Conservation (phyloP, 2,888 invertebrate species). For the Cactoblastis cactorum region DNA sequence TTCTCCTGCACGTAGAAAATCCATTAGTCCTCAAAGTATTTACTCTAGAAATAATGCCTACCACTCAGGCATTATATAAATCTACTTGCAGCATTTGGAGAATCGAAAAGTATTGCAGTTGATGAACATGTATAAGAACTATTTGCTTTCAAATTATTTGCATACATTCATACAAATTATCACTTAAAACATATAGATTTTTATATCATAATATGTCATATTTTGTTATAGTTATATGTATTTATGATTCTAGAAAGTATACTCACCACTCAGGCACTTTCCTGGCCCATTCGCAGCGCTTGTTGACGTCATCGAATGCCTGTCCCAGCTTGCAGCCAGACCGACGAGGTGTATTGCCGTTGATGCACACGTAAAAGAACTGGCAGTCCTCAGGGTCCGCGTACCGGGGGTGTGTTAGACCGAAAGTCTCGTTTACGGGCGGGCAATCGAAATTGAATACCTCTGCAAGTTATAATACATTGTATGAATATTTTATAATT, state of each 20-base stretch:
- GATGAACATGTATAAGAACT: conserved; percentile 95
- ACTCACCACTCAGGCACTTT: conserved; percentile 93
- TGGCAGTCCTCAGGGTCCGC: conserved; percentile 94
- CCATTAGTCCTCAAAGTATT: no score
- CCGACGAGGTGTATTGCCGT: conserved; percentile 89
- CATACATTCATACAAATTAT: no score
- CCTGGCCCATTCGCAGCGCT: conserved; percentile 91
- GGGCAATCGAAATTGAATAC: conserved; percentile 92
- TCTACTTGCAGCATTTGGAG: conserved; percentile 93
- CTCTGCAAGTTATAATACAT: conserved; percentile 68
- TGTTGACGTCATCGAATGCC: conserved; percentile 90
- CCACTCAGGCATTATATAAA: conserved; percentile 94
- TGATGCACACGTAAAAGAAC: conserved; percentile 95
- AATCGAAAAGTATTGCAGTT: conserved; percentile 91
- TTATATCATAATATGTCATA: no score
- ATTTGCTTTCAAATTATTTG: no score
- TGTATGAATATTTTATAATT: neutral
- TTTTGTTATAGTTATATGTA: no score
- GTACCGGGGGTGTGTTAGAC: conserved; percentile 89
- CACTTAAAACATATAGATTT: no score
- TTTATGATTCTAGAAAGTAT: neutral
- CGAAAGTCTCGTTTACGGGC: conserved; percentile 84
- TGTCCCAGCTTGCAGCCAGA: conserved; percentile 94
- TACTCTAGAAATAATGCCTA: conserved; percentile 59
- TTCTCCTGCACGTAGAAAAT: no score